A percentile compares a stretch with the other conserved stretches of the same genome.
Evolutionary conservation across 2,888 invertebrate genomes (phyloP).

Genomic region (Campaea margaritaria): DNA sequence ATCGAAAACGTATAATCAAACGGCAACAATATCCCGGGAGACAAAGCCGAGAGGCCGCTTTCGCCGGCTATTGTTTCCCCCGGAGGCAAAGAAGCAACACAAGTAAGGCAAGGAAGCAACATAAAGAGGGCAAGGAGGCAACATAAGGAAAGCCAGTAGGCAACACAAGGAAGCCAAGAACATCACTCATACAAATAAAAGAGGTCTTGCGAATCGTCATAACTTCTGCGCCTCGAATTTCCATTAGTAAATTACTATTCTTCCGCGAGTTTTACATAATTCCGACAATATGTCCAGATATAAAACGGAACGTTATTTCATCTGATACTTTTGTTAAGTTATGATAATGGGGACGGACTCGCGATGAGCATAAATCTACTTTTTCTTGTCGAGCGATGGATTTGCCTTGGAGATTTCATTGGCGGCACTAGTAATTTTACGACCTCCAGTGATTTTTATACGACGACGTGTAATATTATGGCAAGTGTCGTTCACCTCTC

Average conservation of each 20-base stretch:
- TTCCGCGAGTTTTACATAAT: constrained; percentile 51
- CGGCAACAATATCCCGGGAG: constrained; percentile 45
- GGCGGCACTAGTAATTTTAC: constrained; percentile 48
- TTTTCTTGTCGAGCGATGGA: constrained; percentile 48
- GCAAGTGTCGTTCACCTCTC: constrained; percentile 51
- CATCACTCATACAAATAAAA: constrained; percentile 52
- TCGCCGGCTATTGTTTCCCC: constrained; percentile 34
- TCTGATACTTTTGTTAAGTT: constrained; percentile 61
- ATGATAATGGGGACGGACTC: constrained; percentile 63
- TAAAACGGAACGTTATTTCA: constrained; percentile 57
- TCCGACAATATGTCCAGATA: constrained; percentile 60
- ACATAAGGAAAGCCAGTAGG: background rate
- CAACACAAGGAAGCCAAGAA: constrained; percentile 31
- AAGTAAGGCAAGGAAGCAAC: constrained; percentile 28
- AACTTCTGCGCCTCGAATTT: constrained; percentile 58
- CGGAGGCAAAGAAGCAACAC: constrained; percentile 15
- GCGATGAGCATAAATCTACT: constrained; percentile 57
- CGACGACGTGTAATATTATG: constrained; percentile 44
- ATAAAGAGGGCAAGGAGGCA: background rate
- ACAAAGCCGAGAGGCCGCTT: constrained; percentile 45
- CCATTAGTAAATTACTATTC: constrained; percentile 69
- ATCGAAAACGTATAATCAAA: constrained; percentile 48
- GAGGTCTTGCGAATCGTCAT: constrained; percentile 54
- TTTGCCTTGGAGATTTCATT: constrained; percentile 45
- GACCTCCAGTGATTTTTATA: constrained; percentile 49